Base-by-base conservation (phyloP, 1,140 invertebrate species). In the Aphelenchoides besseyi region DNA sequence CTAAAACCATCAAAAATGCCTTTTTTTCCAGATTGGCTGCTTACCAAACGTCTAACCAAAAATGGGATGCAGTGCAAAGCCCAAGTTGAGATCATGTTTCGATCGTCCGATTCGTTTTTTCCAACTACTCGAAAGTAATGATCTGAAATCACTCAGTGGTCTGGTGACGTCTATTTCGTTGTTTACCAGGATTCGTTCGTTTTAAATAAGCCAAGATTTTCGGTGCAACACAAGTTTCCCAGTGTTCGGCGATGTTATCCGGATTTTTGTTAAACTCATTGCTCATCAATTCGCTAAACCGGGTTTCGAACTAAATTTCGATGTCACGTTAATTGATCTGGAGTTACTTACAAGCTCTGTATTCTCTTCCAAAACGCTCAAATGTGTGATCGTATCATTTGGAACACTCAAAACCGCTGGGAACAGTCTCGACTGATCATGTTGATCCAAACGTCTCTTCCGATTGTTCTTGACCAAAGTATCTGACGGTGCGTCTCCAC, bases 51-150 rank as follows among this genome's bases (percentile, higher is more conserved):
- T 12, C 63, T 0, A 18, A 66, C 63, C 12, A 66, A 30, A 53
- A 66, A 66, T 30, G 63, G 63, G 30, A 66, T 66, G 16, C 30
- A 32, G 12, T 66, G n/a, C 0, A 66, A 33, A 12, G 63, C 63
- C n/a, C 12, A 12, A 28, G 5, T 59, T 8, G 5, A 8, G 55
- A 33, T 59, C 55, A 33, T 18, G 18, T 59, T 59, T 59, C 23
- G 12, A 23, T 48, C 41, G 12, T 12, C 23, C 41, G 23, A 23
- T 12, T 48, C 41, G 41, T 12, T 16, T 12, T 48, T 12, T 23
- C 41, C 41, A 12, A 48, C 41, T 12, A 48, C 41, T 48, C 41
- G 41, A 23, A 16, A 48, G 41, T 48, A 48, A 23, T 48, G 23
- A 23, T 48, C 41, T 48, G 41, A 48, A 48, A 12, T 16, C 12